A percentile compares a stretch with the other conserved stretches of the same genome.
Evolutionary conservation across 37 sponge, comb jelly and placozoan species (phyloP).

Genomic region (Chondrilla cf. caribensis): DNA sequence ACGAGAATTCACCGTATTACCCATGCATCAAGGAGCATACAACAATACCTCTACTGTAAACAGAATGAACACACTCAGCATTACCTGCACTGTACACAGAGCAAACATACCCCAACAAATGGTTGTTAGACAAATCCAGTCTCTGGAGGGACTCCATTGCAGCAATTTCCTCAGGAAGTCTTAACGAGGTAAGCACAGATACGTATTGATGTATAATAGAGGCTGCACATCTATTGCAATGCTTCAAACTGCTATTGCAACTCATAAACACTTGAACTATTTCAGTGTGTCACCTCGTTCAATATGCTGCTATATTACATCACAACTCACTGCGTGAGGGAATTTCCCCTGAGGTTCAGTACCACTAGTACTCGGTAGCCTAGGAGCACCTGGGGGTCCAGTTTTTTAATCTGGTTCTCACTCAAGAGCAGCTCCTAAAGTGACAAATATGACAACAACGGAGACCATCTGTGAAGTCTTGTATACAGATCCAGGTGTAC

Average conservation of each 20-base stretch:
- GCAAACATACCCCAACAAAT: conserved; percentile 57
- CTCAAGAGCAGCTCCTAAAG: conserved; percentile 65
- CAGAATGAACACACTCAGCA: too few species aligned
- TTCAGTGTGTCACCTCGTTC: too few species aligned
- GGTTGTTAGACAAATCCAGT: conserved; percentile 75
- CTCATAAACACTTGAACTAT: not conserved
- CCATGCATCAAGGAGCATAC: too few species aligned
- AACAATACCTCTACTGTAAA: too few species aligned
- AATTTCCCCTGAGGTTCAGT: conserved; percentile 78
- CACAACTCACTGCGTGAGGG: conserved; percentile 37
- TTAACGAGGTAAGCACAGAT: conserved; percentile 10
- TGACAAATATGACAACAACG: not conserved
- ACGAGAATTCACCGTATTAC: too few species aligned
- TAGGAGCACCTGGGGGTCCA: conserved; percentile 25
- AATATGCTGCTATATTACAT: too few species aligned
- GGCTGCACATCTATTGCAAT: not conserved
- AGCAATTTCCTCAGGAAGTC: conserved; percentile 60
- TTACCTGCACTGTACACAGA: not conserved
- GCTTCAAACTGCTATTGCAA: not conserved
- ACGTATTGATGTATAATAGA: not conserved
- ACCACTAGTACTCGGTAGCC: conserved; percentile 30
- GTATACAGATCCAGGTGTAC: too few species aligned
- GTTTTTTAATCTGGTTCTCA: conserved; percentile 30
- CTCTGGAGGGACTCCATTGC: conserved; percentile 49
- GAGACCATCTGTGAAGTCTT: too few species aligned